phyloP scores from a whole-genome alignment of 2,113 vertebrate species.

The Elgaria multicarinata region DNA sequence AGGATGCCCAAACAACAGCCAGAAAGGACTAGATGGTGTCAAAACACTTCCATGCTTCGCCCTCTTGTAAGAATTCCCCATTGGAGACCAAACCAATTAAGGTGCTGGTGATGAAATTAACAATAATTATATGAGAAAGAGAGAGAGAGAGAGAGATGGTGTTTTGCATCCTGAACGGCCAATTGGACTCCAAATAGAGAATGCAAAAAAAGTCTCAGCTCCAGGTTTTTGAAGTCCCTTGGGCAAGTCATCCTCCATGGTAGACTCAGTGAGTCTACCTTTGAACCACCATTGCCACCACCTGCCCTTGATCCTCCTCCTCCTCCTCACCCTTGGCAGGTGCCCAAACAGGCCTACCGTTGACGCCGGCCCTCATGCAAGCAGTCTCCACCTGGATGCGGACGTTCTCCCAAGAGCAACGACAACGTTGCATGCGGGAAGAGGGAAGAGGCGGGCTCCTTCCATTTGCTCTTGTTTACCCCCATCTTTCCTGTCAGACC shows the following conservation, averaged over 20 bases:
- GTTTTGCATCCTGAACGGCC: conserved; percentile 54
- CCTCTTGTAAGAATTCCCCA: conserved; percentile 66
- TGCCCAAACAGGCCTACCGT: too few species aligned
- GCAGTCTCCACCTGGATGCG: rapidly evolving
- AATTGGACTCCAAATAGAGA: neutral
- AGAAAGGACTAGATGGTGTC: conserved; percentile 53
- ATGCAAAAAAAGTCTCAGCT: too few species aligned
- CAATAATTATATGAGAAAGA: conserved; percentile 57
- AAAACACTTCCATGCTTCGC: conserved; percentile 66
- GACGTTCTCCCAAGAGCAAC: rapidly evolving
- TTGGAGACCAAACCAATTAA: conserved; percentile 70
- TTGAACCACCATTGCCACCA: too few species aligned
- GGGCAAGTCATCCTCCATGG: too few species aligned
- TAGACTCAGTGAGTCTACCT: too few species aligned
- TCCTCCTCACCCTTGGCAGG: too few species aligned
- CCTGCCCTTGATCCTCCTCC: too few species aligned
- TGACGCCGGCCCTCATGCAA: too few species aligned
- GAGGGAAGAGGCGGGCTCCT: neutral
- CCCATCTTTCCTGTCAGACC: neutral
- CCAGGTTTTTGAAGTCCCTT: too few species aligned
- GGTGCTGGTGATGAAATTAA: conserved; percentile 73
- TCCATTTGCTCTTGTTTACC: neutral
- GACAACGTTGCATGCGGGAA: neutral
- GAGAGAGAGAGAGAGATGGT: conserved; percentile 46
- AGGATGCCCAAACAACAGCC: conserved; percentile 56